Percentiles rank a stretch among this genome's conserved stretches.
phyloP scores from a whole-genome alignment of 2,113 vertebrate genomes.

The Actenoides lindsayi region DNA sequence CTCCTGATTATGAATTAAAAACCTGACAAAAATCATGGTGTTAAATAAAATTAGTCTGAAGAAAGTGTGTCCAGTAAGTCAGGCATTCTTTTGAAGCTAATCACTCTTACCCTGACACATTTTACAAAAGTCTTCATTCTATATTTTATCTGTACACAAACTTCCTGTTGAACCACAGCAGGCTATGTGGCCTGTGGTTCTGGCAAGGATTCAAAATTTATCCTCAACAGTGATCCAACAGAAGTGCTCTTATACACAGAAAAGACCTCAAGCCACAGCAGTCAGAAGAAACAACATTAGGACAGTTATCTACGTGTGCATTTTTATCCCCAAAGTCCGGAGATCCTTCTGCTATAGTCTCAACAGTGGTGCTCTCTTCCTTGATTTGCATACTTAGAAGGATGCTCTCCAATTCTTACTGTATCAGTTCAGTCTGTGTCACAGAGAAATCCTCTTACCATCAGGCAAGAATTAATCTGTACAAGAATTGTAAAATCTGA shows the following conservation, averaged over 20 bases:
- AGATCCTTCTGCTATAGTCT: slow-evolving; percentile 26
- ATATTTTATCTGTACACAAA: slow-evolving; percentile 41
- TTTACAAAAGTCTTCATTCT: slow-evolving; percentile 34
- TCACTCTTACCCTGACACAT: neutral
- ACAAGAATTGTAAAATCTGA: slow-evolving; percentile 41
- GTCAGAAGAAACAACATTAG: neutral
- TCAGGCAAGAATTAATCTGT: slow-evolving; percentile 59
- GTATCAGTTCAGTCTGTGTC: neutral
- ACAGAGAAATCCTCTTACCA: slow-evolving; percentile 51
- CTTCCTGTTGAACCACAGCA: slow-evolving; percentile 35
- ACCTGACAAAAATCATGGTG: neutral
- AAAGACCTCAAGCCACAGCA: slow-evolving; percentile 15
- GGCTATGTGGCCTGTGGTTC: slow-evolving; percentile 68
- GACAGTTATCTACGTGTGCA: neutral
- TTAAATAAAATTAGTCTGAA: neutral
- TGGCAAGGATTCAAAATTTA: slow-evolving; percentile 69
- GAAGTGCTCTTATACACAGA: slow-evolving; percentile 27
- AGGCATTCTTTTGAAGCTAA: neutral
- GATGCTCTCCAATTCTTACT: neutral
- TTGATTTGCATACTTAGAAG: slow-evolving; percentile 43
- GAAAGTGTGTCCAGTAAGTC: neutral
- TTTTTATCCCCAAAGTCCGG: neutral
- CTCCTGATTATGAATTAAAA: neutral
- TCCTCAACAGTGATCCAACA: slow-evolving; percentile 30
- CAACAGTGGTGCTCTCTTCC: neutral